Conservation (phyloP, 1,140 invertebrate genomes). For the Sarcophaga bullata region DNA sequence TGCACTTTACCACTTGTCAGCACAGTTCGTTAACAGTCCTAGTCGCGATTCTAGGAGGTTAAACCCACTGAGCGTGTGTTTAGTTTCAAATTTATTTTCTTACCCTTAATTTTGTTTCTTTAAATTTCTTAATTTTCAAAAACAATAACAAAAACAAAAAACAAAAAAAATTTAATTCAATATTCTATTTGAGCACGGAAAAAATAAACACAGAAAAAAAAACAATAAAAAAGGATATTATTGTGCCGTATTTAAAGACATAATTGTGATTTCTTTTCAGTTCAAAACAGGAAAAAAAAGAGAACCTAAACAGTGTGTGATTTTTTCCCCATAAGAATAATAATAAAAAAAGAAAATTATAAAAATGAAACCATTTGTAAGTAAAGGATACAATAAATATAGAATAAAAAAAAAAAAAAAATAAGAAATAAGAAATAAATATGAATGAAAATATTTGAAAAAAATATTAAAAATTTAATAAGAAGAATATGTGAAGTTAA, state of each 20-base stretch:
- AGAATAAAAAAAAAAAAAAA: neutral
- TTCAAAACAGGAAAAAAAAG: neutral
- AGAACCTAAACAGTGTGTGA: neutral
- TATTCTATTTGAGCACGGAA: neutral
- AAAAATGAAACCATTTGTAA: slow-evolving; percentile 60
- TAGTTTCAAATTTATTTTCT: slow-evolving; percentile 35
- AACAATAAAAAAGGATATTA: slow-evolving; percentile 22
- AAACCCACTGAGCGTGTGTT: slow-evolving; percentile 52
- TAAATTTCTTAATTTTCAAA: neutral
- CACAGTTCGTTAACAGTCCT: slow-evolving; percentile 67
- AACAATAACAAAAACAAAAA: neutral
- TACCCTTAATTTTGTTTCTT: slow-evolving; percentile 16
- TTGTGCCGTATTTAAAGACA: slow-evolving; percentile 25
- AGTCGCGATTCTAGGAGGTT: slow-evolving; percentile 66
- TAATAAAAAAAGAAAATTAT: neutral
- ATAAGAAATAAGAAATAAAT: neutral
- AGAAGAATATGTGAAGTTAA: neutral
- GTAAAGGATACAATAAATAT: slow-evolving; percentile 45
- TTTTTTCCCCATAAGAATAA: neutral
- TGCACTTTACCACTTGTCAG: slow-evolving; percentile 55
- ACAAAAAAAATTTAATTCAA: neutral
- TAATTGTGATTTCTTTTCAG: slow-evolving; percentile 39
- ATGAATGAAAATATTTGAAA: neutral
- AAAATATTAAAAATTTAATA: neutral
- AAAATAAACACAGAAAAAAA: neutral